These are phyloP conservation scores for Eptatretus atami DNA, from an alignment of 2,797 vertebrate species.

Conservation along the genomic window DNA sequence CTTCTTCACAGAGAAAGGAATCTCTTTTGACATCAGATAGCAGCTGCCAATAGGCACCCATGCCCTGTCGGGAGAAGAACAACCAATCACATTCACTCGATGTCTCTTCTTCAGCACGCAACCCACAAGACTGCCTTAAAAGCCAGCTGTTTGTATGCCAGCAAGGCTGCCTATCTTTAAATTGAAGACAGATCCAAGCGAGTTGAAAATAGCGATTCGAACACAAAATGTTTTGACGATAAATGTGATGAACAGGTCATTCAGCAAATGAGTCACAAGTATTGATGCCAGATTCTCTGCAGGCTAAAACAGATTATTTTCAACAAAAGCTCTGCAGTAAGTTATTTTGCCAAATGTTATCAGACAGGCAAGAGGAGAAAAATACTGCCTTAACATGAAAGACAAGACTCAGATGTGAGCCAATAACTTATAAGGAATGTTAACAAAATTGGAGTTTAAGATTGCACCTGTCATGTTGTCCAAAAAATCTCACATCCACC, in stretches of 20 bases:
- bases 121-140: too few relatives aligned
- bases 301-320: too few relatives aligned
- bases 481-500: slow-evolving; percentile 89
- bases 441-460: not conserved
- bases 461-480: slow-evolving; percentile 66
- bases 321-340: too few relatives aligned
- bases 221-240: not conserved
- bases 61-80: slow-evolving; percentile 25
- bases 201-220: not conserved
- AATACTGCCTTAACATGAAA: slow-evolving; percentile 3
- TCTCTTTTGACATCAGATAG: slow-evolving; percentile 99
- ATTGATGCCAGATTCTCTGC: too few relatives aligned
- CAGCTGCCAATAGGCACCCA: slow-evolving; percentile 99
- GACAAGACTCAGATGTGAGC: too few relatives aligned
- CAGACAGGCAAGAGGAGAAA: too few relatives aligned
- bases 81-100: slow-evolving; percentile 2
- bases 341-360: too few relatives aligned
- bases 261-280: too few relatives aligned
- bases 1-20: slow-evolving; percentile 98
- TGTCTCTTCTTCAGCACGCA: too few relatives aligned
- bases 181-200: slow-evolving; percentile 9
- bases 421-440: not conserved
- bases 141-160: too few relatives aligned
- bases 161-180: too few relatives aligned
- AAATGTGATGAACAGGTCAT: too few relatives aligned